Evolutionary conservation across 2,113 vertebrate species (phyloP).

Genomic region (Lasiurus cinereus): DNA sequence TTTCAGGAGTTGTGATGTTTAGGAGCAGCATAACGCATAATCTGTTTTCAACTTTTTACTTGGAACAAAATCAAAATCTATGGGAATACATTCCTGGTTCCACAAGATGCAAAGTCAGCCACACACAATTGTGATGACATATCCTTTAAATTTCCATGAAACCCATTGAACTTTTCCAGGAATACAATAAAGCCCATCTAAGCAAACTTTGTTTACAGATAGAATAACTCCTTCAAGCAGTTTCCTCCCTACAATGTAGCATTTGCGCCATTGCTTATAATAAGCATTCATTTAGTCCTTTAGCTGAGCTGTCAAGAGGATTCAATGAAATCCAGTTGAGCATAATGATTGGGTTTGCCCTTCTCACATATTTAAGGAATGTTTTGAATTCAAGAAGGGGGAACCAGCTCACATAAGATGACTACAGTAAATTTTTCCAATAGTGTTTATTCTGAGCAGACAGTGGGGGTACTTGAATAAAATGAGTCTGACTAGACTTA

Average conservation of each 20-base stretch:
- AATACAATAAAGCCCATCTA: slow-evolving; percentile 55
- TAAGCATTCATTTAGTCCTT: slow-evolving; percentile 66
- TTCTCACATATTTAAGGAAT: slow-evolving; percentile 45
- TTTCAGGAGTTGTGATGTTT: slow-evolving; percentile 1
- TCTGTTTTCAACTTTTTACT: slow-evolving; percentile 35
- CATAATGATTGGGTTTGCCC: slow-evolving; percentile 20
- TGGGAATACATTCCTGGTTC: slow-evolving; percentile 55
- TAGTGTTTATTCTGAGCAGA: slow-evolving; percentile 76
- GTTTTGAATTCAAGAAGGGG: slow-evolving; percentile 42
- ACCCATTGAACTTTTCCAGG: not conserved
- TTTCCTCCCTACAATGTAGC: not conserved
- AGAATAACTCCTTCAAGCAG: slow-evolving; percentile 37
- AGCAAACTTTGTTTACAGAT: slow-evolving; percentile 71
- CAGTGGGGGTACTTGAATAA: not conserved
- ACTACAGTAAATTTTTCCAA: slow-evolving; percentile 66
- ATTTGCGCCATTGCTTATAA: not conserved
- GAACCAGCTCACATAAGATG: slow-evolving; percentile 45
- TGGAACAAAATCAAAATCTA: slow-evolving; percentile 23
- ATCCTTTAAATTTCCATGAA: slow-evolving; percentile 40
- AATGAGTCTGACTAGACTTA: slow-evolving; percentile 75
- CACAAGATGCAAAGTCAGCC: slow-evolving; percentile 19
- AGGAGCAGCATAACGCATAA: not conserved
- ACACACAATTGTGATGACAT: slow-evolving; percentile 58
- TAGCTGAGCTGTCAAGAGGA: slow-evolving; percentile 66
- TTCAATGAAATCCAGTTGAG: not conserved